Conservation (phyloP, 23 tunicate genomes). For the Oikopleura dioica region DNA sequence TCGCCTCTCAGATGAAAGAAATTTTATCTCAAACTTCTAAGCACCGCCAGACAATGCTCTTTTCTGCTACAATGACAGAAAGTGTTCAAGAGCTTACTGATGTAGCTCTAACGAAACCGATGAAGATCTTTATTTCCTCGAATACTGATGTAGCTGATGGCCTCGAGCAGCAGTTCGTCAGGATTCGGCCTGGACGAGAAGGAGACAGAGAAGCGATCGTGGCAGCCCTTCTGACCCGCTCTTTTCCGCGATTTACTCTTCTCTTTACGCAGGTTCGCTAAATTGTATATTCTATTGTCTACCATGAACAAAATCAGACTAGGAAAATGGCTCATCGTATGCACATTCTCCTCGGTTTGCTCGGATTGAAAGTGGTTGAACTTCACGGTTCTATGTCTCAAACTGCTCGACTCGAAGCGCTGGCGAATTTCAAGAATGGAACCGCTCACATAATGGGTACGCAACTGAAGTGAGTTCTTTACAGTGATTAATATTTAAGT, state of each 20-base stretch:
- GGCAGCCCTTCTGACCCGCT: constrained; percentile 11
- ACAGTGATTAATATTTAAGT: constrained; percentile 49
- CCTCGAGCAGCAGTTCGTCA: constrained; percentile 56
- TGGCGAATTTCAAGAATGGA: constrained; percentile 40
- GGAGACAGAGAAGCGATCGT: constrained; percentile 95
- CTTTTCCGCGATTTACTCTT: background rate
- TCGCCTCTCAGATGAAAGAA: constrained; percentile 89
- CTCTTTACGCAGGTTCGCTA: background rate
- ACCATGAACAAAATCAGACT: constrained; percentile 25
- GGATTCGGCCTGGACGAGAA: constrained; percentile 53
- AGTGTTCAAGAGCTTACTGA: constrained; percentile 47
- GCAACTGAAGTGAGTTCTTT: no score
- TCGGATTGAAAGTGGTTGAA: constrained; percentile 63
- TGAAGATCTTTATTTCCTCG: constrained; percentile 45
- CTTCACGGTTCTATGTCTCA: constrained; percentile 60
- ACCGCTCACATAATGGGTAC: no score
- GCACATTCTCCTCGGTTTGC: constrained; percentile 67
- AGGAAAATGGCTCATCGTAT: constrained; percentile 79
- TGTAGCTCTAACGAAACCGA: constrained; percentile 47
- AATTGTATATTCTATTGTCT: background rate
- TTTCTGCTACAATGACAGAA: constrained; percentile 68
- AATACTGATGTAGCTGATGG: constrained; percentile 85
- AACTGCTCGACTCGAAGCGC: constrained; percentile 43
- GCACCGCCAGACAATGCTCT: constrained; percentile 70
- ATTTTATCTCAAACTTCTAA: constrained; percentile 50